Evolutionary conservation across 2,797 vertebrate genomes (phyloP), one percentile per base, ranked within the genome.

Genomic region (Gouania willdenowi): DNA sequence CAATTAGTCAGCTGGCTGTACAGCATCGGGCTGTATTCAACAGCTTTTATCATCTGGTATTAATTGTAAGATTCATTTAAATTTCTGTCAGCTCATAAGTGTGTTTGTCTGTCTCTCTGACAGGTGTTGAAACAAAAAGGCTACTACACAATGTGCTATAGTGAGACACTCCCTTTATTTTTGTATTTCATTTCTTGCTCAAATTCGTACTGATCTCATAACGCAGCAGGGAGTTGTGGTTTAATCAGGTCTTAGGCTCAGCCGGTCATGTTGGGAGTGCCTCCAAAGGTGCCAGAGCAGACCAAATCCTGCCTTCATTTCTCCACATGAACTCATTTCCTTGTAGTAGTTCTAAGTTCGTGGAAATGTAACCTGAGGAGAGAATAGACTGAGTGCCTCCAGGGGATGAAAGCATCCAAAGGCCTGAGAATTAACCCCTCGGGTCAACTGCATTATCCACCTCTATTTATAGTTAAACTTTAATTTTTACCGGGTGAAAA

Each of bases 271-370:
- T 75, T 69, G 51, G 50, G 59, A 78, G 73, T 73, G 75, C 79
- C 79, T 82, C 58, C 71, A 74, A 71, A 88, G 83, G 82, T 86
- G 82, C 83, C 77, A 68, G 52, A 76, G 77, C 69, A 40, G 62
- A 65, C 59, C 72, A 88, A 90, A 89, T 88, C 87, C 84, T 75
- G 50, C 57, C 68, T 85, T 87, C 64, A 80, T 83, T 86, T 82
- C 69, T 82, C 46, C 74, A 89, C 88, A 91, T 89, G 84, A 91
- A 90, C 87, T 91, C 80, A 91, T 91, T 91, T 91, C 87, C 88
- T 88, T 41, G 61, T 27, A 60, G 67, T 71, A 74, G 80, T 83
- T 85, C 76, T 77, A 67, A 75, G 75, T 88, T 83, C 71, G 76
- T 65, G 75, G 69, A 64, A 76, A 69, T 81, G 88, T 89, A 91